A percentile compares a stretch with the other conserved stretches of the same genome.
Conservation (phyloP, 2,113 vertebrate species). For the Leptodactylus fuscus region DNA sequence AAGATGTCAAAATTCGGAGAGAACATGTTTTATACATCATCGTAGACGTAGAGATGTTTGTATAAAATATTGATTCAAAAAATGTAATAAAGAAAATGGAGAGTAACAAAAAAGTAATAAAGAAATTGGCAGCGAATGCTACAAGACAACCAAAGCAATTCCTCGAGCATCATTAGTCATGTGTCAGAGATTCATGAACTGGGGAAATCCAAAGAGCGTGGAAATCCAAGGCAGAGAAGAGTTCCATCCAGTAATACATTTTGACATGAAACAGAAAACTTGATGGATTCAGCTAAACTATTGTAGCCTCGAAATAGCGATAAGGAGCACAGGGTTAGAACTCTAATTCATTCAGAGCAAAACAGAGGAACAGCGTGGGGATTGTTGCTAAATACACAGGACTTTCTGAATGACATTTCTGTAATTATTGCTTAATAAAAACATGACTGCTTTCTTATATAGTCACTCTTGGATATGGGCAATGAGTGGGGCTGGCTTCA, state of each 20-base stretch:
- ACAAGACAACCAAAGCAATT: not conserved
- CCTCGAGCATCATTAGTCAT: constrained; percentile 4
- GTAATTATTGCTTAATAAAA: too few relatives aligned
- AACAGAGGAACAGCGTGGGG: not conserved
- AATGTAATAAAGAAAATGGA: constrained; percentile 37
- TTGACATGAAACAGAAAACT: constrained; percentile 2
- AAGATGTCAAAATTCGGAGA: not conserved
- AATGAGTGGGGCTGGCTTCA: too few relatives aligned
- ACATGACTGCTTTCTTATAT: too few relatives aligned
- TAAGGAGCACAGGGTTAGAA: not conserved
- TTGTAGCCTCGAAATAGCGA: not conserved
- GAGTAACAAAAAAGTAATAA: constrained; percentile 24
- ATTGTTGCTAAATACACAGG: too few relatives aligned
- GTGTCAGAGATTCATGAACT: not conserved
- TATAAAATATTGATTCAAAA: constrained; percentile 44
- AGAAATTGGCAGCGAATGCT: constrained; percentile 25
- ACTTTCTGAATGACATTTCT: too few relatives aligned
- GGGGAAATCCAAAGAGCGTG: not conserved
- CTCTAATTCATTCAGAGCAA: not conserved
- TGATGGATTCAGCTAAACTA: not conserved
- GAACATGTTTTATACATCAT: constrained; percentile 38
- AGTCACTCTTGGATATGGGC: too few relatives aligned
- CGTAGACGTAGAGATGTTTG: not conserved
- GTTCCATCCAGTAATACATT: not conserved
- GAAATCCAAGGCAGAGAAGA: not conserved